A percentile compares a stretch with the other conserved stretches of the same genome.
phyloP scores from a whole-genome alignment of 1,140 invertebrate species.

The Drosophila guanche region DNA sequence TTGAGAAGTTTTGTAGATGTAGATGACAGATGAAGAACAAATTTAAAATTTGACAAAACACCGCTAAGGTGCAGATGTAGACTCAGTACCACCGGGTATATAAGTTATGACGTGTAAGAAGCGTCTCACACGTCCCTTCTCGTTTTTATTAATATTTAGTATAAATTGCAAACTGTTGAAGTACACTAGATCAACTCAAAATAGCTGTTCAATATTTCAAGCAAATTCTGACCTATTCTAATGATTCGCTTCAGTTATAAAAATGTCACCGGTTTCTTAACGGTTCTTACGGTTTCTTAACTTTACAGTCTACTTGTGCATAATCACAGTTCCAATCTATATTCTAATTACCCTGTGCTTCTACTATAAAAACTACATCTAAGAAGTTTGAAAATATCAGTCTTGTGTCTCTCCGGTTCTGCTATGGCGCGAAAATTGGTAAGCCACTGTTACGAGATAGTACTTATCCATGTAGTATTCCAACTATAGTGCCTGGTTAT shows the following conservation, averaged over 20 bases:
- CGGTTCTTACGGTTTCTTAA: constrained; percentile 22
- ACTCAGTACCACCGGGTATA: too few species aligned
- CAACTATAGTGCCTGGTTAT: background rate
- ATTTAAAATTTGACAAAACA: too few species aligned
- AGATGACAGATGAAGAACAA: too few species aligned
- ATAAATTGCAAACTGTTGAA: too few species aligned
- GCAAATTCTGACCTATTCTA: background rate
- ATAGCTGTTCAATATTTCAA: background rate
- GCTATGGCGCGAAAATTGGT: constrained; percentile 39
- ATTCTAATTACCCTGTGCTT: constrained; percentile 29
- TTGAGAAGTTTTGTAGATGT: too few species aligned
- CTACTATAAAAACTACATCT: constrained; percentile 45
- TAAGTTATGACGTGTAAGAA: too few species aligned
- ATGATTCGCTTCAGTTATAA: constrained; percentile 12
- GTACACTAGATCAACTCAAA: background rate
- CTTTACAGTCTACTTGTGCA: constrained; percentile 8
- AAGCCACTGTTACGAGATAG: background rate
- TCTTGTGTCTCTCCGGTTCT: constrained; percentile 6
- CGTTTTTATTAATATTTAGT: too few species aligned
- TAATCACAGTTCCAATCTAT: constrained; percentile 20
- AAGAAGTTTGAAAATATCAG: constrained; percentile 12
- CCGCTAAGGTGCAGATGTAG: too few species aligned
- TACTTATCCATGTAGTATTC: background rate
- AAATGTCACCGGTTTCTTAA: constrained; percentile 19
- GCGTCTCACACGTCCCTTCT: too few species aligned